Evolutionary conservation across 2,888 invertebrate species (phyloP), one percentile per base, ranked within the genome.

Genomic region (Hirtodrosophila confusa): DNA sequence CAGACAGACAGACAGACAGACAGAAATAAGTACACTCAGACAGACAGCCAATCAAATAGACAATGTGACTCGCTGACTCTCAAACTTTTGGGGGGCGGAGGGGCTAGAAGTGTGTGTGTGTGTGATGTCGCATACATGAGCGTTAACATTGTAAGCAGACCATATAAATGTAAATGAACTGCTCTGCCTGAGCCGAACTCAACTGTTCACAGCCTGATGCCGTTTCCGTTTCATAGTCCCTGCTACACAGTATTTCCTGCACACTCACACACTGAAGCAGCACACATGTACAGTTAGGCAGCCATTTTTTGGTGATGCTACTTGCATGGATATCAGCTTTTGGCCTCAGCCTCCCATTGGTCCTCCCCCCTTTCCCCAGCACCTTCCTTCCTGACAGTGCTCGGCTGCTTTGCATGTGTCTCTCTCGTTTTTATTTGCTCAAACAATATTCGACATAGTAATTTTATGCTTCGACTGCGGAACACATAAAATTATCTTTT

Each of bases 161-260:
- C 88, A 88, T 88, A 84, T 84, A 84, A 84, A 84, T 84, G 84
- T 88, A 84, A 84, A 84, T 84, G 88, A 84, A 84, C 84, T 84
- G 72, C 75, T 76, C 57, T 84, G 60, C 65, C 71, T 47, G 72
- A 65, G 71, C 50, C 50, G 69, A 74, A 54, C 71, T 60, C 48
- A 63, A 72, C 76, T 75, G 73, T 71, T 76, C 73, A 66, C 76
- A 73, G 73, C 70, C 80, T 80, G 80, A 86, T 84, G 84, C 84
- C 71, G 88, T 84, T 88, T 86, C 88, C 84, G 88, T 84, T 80
- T 87, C 85, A 83, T 86, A 74, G 80, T 80, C 84, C 75, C 77
- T 69, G 75, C 69, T 86, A 80, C 79, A 78, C 35, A 70, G 87
- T 78, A 82, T 85, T 85, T 82, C 82, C 82, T 82, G 82, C 47